phyloP scores from a whole-genome alignment of 2,113 vertebrate species.

The Piaya cayana region DNA sequence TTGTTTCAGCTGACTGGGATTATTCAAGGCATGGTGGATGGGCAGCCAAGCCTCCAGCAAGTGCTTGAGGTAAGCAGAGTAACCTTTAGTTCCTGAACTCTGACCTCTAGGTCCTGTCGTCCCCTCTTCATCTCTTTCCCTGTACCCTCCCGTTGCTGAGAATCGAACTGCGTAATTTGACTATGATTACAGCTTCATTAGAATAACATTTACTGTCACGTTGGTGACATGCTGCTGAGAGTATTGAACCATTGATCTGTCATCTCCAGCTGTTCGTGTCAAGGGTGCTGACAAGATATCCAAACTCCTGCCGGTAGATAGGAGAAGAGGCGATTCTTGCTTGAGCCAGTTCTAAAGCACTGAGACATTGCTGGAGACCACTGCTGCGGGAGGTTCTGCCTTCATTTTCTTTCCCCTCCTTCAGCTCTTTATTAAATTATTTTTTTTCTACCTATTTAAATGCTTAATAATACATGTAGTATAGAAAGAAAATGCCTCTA shows the following conservation, averaged over 20 bases:
- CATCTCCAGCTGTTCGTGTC: conserved; percentile 82
- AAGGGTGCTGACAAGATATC: conserved; percentile 80
- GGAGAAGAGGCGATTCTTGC: conserved; percentile 9
- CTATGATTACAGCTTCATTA: conserved; percentile 84
- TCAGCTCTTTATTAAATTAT: conserved; percentile 38
- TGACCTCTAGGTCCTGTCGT: conserved; percentile 66
- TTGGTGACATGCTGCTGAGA: conserved; percentile 79
- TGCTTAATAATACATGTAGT: conserved; percentile 44
- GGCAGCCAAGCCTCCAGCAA: conserved; percentile 83
- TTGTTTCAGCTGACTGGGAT: conserved; percentile 84
- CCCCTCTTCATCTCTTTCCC: conserved; percentile 39
- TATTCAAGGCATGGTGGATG: conserved; percentile 87
- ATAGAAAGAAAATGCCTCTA: conserved; percentile 37
- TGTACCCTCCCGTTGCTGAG: conserved; percentile 65
- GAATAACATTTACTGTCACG: conserved; percentile 82
- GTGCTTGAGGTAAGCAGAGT: conserved; percentile 83
- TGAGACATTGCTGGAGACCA: background rate
- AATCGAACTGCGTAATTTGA: conserved; percentile 79
- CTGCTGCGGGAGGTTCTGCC: background rate
- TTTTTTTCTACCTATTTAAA: conserved; percentile 61
- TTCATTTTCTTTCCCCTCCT: background rate
- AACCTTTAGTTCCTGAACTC: conserved; percentile 78
- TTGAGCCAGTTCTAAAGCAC: conserved; percentile 34
- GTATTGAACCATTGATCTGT: conserved; percentile 85
- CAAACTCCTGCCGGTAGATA: conserved; percentile 49